Evolutionary conservation across 2,797 vertebrate genomes (phyloP).

Genomic region (Pachyuromys duprasi): DNA sequence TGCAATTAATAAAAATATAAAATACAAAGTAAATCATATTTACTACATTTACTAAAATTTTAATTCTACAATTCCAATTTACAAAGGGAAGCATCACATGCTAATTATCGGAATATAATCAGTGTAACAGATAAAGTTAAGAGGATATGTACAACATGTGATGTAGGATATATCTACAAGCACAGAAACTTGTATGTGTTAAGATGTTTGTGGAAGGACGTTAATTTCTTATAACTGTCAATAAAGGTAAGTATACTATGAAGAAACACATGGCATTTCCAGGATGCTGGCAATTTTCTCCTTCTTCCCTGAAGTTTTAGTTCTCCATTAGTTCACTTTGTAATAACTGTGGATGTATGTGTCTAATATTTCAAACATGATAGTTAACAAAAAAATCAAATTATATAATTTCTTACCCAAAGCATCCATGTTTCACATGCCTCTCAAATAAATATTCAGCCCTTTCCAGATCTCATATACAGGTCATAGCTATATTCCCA

Average conservation of each 20-base stretch:
- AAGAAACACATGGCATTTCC: neutral
- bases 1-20: too few species aligned
- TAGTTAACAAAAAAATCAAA: neutral
- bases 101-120: neutral
- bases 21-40: conserved; percentile 17
- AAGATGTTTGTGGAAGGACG: neutral
- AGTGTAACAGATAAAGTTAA: conserved; percentile 13
- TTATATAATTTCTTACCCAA: conserved; percentile 20
- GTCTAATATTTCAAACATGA: neutral
- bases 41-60: neutral
- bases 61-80: neutral
- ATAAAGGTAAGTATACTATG: neutral
- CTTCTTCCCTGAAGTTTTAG: neutral
- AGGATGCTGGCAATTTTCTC: neutral
- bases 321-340: neutral
- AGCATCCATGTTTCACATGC: neutral
- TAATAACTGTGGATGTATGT: neutral
- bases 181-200: neutral
- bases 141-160: neutral
- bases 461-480: neutral
- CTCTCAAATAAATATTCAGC: neutral
- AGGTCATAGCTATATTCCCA: neutral
- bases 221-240: neutral
- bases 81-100: conserved; percentile 2
- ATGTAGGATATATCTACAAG: neutral